A percentile compares a stretch with the other conserved stretches of the same genome.
These are phyloP conservation scores for Nipponia nippon DNA, from an alignment of 2,113 vertebrate genomes.

Conservation along the genomic window DNA sequence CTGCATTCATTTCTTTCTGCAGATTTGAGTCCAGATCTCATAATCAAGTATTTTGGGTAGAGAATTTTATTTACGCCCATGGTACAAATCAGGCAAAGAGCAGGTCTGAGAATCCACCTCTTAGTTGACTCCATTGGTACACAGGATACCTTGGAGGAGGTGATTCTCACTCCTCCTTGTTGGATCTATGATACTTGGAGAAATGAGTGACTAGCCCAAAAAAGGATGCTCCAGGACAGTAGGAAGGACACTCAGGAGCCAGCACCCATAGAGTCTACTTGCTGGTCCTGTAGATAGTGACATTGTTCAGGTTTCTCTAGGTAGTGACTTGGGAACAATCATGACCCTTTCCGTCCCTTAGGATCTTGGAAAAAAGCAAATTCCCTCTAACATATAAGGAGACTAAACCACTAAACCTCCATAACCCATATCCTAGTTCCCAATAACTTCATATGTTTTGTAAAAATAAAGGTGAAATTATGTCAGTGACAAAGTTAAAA, in stretches of 20 bases:
- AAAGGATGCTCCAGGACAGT: background rate
- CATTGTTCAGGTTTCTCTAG: background rate
- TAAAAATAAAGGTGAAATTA: background rate
- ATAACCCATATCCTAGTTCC: background rate
- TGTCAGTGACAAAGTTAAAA: background rate
- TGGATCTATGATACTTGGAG: background rate
- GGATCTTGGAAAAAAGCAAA: background rate
- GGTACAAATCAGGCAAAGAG: background rate
- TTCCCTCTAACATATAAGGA: background rate
- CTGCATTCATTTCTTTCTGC: background rate
- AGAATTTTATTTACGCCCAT: background rate
- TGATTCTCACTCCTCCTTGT: background rate
- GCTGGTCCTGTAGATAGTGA: background rate
- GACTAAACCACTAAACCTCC: background rate
- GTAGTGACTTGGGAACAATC: background rate
- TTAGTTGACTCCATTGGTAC: background rate
- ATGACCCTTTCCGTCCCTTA: background rate
- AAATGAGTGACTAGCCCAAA: background rate
- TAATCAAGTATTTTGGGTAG: background rate
- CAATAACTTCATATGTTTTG: background rate
- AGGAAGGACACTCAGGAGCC: background rate
- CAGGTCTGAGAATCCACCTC: fast-evolving
- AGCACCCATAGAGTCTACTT: background rate
- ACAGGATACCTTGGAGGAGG: background rate
- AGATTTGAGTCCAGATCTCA: background rate